Conservation (phyloP, 2,888 invertebrate species). For the Oxyteleia sp. region DNA sequence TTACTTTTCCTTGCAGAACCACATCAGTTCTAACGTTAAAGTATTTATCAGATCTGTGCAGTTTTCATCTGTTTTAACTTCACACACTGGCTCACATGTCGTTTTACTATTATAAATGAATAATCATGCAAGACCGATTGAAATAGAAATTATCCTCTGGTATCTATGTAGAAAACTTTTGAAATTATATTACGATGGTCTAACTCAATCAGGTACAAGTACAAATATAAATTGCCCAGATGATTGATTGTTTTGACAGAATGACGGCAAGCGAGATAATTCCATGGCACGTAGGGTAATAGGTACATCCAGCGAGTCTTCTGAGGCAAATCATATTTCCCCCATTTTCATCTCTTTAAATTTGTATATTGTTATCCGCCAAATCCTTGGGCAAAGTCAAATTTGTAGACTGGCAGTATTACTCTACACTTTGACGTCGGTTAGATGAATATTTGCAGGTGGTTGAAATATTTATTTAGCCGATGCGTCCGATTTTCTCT, state of each 20-base stretch:
- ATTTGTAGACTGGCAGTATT: conserved; percentile 72
- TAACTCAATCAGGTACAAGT: conserved; percentile 59
- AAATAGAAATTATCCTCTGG: conserved; percentile 3
- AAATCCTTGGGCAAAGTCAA: conserved; percentile 48
- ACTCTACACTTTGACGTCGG: conserved; percentile 49
- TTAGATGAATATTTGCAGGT: conserved; percentile 23
- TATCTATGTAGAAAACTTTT: not conserved
- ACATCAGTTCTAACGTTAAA: conserved; percentile 14
- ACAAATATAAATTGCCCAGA: conserved; percentile 50
- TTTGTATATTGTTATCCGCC: conserved; percentile 32
- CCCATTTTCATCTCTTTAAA: conserved; percentile 6
- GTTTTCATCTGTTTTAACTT: conserved; percentile 31
- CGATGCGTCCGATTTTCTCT: conserved; percentile 36
- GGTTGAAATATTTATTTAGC: conserved; percentile 40
- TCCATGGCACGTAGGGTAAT: conserved; percentile 74
- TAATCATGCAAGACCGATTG: not conserved
- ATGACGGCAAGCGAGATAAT: conserved; percentile 65
- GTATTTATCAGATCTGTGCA: conserved; percentile 41
- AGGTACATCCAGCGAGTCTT: conserved; percentile 68
- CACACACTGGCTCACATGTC: no score
- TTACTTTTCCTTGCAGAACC: conserved; percentile 23
- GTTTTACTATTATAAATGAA: no score
- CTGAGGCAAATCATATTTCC: conserved; percentile 46
- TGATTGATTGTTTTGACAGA: conserved; percentile 53
- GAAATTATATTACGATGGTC: conserved; percentile 34